A percentile compares a stretch with the other conserved stretches of the same genome.
Conservation (phyloP, 1,140 invertebrate species). For the Coptotermes formosanus region DNA sequence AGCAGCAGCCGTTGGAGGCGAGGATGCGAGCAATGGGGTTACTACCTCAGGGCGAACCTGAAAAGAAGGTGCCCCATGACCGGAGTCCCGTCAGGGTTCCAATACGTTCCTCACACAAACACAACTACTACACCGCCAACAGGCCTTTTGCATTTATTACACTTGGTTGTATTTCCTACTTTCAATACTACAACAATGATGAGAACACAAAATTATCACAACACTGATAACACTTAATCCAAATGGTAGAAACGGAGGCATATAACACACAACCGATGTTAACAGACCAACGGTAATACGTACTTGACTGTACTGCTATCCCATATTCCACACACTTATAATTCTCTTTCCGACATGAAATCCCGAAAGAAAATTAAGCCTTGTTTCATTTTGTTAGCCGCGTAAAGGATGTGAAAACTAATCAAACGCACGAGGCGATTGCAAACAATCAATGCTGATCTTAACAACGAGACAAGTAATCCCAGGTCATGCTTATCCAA, state of each 20-base stretch:
- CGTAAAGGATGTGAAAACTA: background rate
- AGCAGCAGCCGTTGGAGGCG: slow-evolving; percentile 10
- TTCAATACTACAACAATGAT: background rate
- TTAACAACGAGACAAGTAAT: background rate
- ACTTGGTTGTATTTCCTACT: background rate
- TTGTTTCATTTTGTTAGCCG: background rate
- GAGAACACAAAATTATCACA: background rate
- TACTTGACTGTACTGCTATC: slow-evolving; percentile 11
- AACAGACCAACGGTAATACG: background rate
- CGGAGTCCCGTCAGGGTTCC: background rate
- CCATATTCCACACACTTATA: slow-evolving; percentile 12
- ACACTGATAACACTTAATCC: background rate
- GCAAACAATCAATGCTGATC: background rate
- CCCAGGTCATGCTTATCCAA: background rate
- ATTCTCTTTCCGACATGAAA: background rate
- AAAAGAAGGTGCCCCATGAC: background rate
- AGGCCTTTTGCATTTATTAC: background rate
- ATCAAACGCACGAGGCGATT: background rate
- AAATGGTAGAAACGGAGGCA: background rate
- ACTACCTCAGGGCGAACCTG: slow-evolving; percentile 12
- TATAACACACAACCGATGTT: slow-evolving; percentile 11
- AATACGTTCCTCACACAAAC: slow-evolving; percentile 18
- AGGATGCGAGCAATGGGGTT: background rate
- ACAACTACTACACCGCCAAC: background rate
- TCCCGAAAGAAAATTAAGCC: background rate